Evolutionary conservation across 1,140 invertebrate genomes (phyloP).

Genomic region (Brachionus asplanchnoidis): DNA sequence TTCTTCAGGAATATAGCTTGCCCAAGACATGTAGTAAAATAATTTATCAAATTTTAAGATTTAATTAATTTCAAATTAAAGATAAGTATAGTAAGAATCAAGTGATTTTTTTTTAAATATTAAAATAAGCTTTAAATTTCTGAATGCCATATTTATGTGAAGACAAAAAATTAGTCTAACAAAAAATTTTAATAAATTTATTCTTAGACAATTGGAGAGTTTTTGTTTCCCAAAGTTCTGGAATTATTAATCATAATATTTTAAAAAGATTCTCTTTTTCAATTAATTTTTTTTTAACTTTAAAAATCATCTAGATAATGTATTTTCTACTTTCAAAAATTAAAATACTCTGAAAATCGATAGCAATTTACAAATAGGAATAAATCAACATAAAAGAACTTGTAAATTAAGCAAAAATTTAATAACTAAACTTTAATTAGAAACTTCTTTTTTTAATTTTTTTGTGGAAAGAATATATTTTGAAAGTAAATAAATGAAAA

Average conservation of each 20-base stretch:
- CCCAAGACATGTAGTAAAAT: constrained; percentile 52
- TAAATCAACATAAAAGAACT: not conserved
- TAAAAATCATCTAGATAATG: too few species aligned
- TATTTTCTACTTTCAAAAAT: too few species aligned
- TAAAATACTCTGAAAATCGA: not conserved
- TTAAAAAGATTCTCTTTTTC: not conserved
- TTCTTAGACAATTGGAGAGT: not conserved
- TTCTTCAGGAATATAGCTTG: constrained; percentile 57
- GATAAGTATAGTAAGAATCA: not conserved
- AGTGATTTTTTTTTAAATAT: not conserved
- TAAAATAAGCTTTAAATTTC: not conserved
- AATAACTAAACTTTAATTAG: not conserved
- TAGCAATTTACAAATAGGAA: not conserved
- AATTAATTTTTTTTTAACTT: not conserved
- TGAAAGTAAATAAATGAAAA: not conserved
- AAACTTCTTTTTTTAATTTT: too few species aligned
- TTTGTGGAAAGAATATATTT: not conserved
- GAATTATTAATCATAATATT: not conserved
- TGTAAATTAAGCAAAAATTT: not conserved
- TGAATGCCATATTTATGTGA: not conserved
- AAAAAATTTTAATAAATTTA: not conserved
- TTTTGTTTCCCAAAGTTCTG: not conserved
- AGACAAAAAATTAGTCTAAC: not conserved
- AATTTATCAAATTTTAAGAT: not conserved
- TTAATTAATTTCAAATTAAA: not conserved